Evolutionary conservation across 2,113 vertebrate genomes (phyloP), one percentile per base, ranked within the genome.

Genomic region (Lanius ludovicianus): DNA sequence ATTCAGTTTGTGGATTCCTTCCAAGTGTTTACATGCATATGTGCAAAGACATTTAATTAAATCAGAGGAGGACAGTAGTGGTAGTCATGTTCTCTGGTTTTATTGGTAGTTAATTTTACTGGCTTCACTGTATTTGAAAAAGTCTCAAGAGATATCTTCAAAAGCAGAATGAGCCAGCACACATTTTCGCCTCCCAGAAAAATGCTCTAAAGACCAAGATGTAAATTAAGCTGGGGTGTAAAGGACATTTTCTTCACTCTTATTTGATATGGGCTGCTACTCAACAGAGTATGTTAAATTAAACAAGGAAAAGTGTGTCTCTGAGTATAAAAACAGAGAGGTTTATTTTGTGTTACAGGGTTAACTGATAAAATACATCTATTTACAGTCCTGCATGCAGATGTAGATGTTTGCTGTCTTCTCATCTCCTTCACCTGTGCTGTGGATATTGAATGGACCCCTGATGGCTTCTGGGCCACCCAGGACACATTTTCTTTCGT

Each of bases 381-480:
- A 39, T 28, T 79, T 88, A 9, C 22, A 55, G 14, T 18, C 35
- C 53, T 46, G 42, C n/a, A 39, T 17, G 8, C 13, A 82, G 33
- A 20, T 42, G 21, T n/a, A 56, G 70, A 57, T 4, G 11, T 24
- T n/a, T 22, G 5, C 6, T 68, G 47, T 71, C 10, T 53, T 35
- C 27, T 74, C 6, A 3, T 37, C 31, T 70, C 22, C 14, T 80
- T 76, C 24, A 19, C 24, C 41, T 44, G 10, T 62, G n/a, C 47
- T 41, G 20, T 30, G 41, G 23, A 11, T 53, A 11, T 52, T 74
- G 76, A 57, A 82, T 15, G 4, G 14, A 8, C 28, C 11, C 11
- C 12, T 42, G 21, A 41, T 5, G 10, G 6, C 1, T 0, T 30
- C 25, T 0, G 0, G 17, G 11, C 6, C 7, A 55, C 46, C 76